These are phyloP conservation scores for Hydropsyche betteni DNA, from an alignment of 2,888 invertebrate species.

Conservation along the genomic window DNA sequence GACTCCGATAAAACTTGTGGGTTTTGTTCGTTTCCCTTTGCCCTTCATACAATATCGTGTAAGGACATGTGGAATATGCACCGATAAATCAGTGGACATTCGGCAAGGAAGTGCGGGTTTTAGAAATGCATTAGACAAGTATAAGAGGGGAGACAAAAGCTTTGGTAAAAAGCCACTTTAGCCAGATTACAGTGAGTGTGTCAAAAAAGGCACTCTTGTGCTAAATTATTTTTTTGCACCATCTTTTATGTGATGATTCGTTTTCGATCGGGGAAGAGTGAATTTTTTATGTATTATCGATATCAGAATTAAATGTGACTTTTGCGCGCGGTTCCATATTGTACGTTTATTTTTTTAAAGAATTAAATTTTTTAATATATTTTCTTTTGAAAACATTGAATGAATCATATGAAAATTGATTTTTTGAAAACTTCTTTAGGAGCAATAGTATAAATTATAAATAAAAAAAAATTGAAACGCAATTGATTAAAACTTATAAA, in stretches of 20 bases:
- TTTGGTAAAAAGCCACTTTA: conserved; percentile 39
- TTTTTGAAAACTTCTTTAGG: no score
- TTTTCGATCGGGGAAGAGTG: not conserved
- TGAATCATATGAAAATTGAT: no score
- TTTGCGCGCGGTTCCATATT: no score
- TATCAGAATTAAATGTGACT: not conserved
- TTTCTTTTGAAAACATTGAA: no score
- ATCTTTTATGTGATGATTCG: not conserved
- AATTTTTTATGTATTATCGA: not conserved
- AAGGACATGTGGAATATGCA: conserved; percentile 30
- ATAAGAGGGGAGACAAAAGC: conserved; percentile 33
- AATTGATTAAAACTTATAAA: no score
- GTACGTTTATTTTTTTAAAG: no score
- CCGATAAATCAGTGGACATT: conserved; percentile 38
- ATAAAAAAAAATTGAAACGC: no score
- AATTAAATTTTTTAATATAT: no score
- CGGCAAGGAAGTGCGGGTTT: conserved; percentile 37
- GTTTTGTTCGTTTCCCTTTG: not conserved
- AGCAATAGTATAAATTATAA: no score
- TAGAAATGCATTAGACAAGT: conserved; percentile 41
- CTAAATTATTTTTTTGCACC: conserved; percentile 15
- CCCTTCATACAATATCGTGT: not conserved
- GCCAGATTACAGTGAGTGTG: conserved; percentile 6
- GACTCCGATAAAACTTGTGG: not conserved
- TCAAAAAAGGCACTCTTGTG: conserved; percentile 13